A percentile compares a stretch with the other conserved stretches of the same genome.
Evolutionary conservation across 2,113 vertebrate genomes (phyloP).

Genomic region (Hydropotes inermis): DNA sequence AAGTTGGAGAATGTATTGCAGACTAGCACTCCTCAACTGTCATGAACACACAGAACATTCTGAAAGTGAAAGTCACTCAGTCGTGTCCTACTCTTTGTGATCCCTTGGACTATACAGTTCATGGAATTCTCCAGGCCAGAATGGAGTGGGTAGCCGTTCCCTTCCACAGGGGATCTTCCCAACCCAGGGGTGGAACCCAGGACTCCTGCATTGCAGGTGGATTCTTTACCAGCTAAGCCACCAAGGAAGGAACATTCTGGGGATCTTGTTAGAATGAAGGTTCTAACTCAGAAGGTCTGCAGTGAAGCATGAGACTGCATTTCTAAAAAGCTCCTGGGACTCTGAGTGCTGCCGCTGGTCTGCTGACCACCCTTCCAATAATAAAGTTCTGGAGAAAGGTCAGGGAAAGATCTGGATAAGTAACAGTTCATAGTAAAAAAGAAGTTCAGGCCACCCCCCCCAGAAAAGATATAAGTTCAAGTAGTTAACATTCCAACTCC

Average conservation of each 20-base stretch:
- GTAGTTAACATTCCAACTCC: not conserved
- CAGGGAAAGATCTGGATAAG: not conserved
- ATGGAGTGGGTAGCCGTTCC: not conserved
- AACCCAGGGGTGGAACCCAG: not conserved
- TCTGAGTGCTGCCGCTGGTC: not conserved
- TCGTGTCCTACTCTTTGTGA: not conserved
- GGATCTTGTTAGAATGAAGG: not conserved
- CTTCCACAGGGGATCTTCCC: not conserved
- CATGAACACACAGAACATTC: not conserved
- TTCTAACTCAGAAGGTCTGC: not conserved
- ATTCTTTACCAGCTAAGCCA: not conserved
- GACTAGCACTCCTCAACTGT: not conserved
- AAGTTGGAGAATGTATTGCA: not conserved
- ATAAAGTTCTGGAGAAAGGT: not conserved
- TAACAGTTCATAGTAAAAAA: not conserved
- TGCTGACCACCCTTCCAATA: not conserved
- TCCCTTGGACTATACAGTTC: not conserved
- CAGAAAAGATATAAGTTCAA: not conserved
- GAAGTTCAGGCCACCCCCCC: not conserved
- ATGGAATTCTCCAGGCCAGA: not conserved
- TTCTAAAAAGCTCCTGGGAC: not conserved
- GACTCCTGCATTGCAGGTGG: not conserved
- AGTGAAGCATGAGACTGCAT: not conserved
- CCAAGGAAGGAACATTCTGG: not conserved
- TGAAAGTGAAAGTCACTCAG: not conserved